Base-by-base conservation (phyloP, 2,888 invertebrate genomes). In the Plagiodera versicolora region DNA sequence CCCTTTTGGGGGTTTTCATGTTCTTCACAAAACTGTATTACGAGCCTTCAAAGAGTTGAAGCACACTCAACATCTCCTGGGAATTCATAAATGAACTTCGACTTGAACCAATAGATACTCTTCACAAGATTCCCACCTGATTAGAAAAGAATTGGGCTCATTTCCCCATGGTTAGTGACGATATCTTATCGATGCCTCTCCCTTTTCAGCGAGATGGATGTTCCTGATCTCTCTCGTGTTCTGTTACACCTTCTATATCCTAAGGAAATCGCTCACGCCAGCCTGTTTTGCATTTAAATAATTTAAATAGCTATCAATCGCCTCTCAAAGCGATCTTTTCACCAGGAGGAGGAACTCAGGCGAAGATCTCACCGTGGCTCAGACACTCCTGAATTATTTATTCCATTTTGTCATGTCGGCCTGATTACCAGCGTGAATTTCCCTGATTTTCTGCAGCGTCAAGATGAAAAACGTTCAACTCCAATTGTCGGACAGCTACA, bases 231-330 rank as follows among this genome's bases (percentile, higher is more conserved):
- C 73, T 77, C 74, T 74, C 72, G 65, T 66, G 66, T 69, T 70
- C 72, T 71, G 70, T 63, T 65, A 67, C 66, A 68, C 69, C 64
- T 67, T 58, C 67, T 61, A 64, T 68, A 66, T 66, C 64, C 65
- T 60, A 67, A 63, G 60, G 59, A 58, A 67, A 66, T 68, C 70
- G 67, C 68, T 66, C 66, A 63, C 64, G 58, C 65, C 63, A 63
- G 65, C 65, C 75, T 76, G 71, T 68, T 75, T 75, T 74, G 72
- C 73, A 75, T 76, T 75, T 74, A 73, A 74, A 74, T 72, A 72
- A 74, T 73, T 72, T 72, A 70, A 73, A 72, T 64, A 69, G 66
- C 56, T 64, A 70, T 70, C 67, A 70, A 69, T 69, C 69, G 65
- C 63, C 63, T 65, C 63, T 60, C 60, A 53, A 56, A 57, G 53